Evolutionary conservation across 2,888 invertebrate species (phyloP).

Genomic region (Ischnus inquisitorius): DNA sequence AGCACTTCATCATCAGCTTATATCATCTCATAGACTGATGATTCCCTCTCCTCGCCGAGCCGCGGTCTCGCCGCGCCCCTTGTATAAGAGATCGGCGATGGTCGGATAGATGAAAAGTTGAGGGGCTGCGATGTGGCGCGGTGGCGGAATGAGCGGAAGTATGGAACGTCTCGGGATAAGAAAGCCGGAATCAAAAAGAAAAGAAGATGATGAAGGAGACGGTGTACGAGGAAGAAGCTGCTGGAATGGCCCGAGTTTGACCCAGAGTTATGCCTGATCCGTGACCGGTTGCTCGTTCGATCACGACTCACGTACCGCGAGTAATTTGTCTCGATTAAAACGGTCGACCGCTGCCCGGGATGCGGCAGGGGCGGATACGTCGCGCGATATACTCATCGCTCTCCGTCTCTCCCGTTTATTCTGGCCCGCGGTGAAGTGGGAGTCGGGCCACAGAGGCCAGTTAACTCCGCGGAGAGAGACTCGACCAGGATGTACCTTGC

Average conservation of each 20-base stretch:
- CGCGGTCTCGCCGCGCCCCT: conserved; percentile 1
- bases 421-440: not conserved
- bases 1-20: conserved; percentile 47
- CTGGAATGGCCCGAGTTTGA: conserved; percentile 45
- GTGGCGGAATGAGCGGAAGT: conserved; percentile 7
- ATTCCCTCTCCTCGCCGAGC: not conserved
- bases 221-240: conserved; percentile 1
- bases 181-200: conserved; percentile 14
- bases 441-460: conserved; percentile 6
- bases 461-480: conserved; percentile 14
- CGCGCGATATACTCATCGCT: conserved; percentile 22
- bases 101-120: conserved; percentile 27
- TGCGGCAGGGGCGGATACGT: conserved; percentile 6
- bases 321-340: conserved; percentile 80
- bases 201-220: conserved; percentile 18
- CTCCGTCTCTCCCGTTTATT: conserved; percentile 27
- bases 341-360: conserved; percentile 62
- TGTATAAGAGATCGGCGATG: conserved; percentile 14
- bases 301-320: conserved; percentile 75
- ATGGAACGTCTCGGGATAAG: conserved; percentile 34
- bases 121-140: conserved; percentile 8
- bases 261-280: conserved; percentile 71
- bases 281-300: conserved; percentile 73
- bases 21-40: conserved; percentile 38
- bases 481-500: conserved; percentile 4